These are phyloP conservation scores for Melanaphis sacchari DNA, from an alignment of 1,140 invertebrate species.

Conservation along the genomic window DNA sequence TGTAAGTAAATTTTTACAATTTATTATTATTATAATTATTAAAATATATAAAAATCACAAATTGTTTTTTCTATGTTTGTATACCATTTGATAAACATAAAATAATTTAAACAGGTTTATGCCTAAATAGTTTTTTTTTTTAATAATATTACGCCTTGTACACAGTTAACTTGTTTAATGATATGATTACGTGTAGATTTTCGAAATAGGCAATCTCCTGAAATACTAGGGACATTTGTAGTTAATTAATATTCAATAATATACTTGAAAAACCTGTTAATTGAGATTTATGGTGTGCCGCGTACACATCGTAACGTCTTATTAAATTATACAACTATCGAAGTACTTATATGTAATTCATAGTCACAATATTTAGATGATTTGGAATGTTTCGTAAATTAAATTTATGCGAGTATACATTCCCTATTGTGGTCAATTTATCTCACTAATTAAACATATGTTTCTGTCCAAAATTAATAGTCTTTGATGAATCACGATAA, in stretches of 20 bases:
- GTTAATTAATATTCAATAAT: not conserved
- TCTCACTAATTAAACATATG: not conserved
- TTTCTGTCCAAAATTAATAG: not conserved
- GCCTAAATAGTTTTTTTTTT: not conserved
- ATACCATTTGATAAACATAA: not conserved
- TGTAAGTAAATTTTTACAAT: slow-evolving; percentile 45
- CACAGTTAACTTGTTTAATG: not conserved
- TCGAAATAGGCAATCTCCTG: not conserved
- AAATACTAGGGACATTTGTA: not conserved
- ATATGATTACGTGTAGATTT: not conserved
- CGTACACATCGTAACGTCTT: no score
- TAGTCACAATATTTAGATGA: not conserved
- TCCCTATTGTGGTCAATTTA: not conserved
- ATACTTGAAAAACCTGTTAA: no score
- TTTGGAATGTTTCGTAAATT: not conserved
- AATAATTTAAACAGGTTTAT: not conserved
- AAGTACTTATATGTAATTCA: not conserved
- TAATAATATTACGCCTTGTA: not conserved
- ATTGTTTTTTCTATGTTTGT: slow-evolving; percentile 5
- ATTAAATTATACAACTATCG: not conserved
- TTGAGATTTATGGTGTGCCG: no score
- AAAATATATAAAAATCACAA: slow-evolving; percentile 22
- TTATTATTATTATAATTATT: slow-evolving; percentile 47
- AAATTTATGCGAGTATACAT: not conserved
- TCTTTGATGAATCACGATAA: not conserved